Conservation (phyloP, 2,113 vertebrate species). For the Sialia sialis region DNA sequence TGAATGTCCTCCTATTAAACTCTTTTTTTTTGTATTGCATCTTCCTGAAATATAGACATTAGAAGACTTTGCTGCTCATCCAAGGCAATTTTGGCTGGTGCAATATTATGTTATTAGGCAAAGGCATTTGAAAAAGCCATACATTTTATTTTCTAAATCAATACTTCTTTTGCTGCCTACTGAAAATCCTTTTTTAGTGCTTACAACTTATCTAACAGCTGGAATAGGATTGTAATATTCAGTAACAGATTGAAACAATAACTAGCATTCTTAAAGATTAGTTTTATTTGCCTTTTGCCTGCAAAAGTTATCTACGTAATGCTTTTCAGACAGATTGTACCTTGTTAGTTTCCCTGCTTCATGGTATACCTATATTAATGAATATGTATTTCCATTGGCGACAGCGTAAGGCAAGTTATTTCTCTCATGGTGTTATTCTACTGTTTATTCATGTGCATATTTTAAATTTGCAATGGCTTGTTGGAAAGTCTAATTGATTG, state of each 20-base stretch:
- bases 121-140: constrained; percentile 55
- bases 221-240: constrained; percentile 45
- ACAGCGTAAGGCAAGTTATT: constrained; percentile 49
- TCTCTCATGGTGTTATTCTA: constrained; percentile 7
- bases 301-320: not conserved
- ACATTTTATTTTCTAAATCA: constrained; percentile 63
- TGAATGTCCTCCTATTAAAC: constrained; percentile 19
- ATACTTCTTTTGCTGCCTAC: constrained; percentile 47
- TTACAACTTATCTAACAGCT: constrained; percentile 44
- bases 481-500: constrained; percentile 49
- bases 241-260: constrained; percentile 54
- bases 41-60: constrained; percentile 52
- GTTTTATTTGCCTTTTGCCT: constrained; percentile 55
- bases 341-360: constrained; percentile 51
- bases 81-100: constrained; percentile 25
- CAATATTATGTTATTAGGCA: constrained; percentile 53
- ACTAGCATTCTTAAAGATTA: constrained; percentile 50
- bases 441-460: constrained; percentile 49
- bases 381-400: constrained; percentile 8
- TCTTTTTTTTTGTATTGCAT: not conserved
- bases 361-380: constrained; percentile 29
- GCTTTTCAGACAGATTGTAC: constrained; percentile 25
- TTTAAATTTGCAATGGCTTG: constrained; percentile 62
- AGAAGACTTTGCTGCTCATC: constrained; percentile 37
- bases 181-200: constrained; percentile 25